Base-by-base conservation (phyloP, 2,888 invertebrate genomes). In the Gortyna flavago region DNA sequence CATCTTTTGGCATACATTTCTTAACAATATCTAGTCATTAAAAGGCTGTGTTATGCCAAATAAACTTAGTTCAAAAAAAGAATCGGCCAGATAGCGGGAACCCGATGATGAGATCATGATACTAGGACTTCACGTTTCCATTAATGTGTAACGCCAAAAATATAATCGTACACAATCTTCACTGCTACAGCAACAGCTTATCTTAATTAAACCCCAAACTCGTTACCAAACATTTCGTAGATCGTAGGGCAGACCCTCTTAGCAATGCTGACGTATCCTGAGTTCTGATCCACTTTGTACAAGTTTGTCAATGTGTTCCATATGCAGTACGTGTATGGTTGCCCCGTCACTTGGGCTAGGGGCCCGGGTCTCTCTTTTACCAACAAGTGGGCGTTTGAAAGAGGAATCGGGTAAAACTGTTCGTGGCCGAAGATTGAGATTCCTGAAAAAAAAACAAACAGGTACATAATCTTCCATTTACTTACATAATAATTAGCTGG, bases 331-430 rank as follows among this genome's bases (percentile, higher is more conserved):
- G 80, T 75, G 48, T 78, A 85, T 2, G 73, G 44, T 0, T 38
- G 21, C 11, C 11, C 9, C 2, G 0, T 16, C 5, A 29, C 0
- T 25, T 8, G 9, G 4, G 1, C 2, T 0, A 67, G 25, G 1
- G 44, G 54, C 5, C 93, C 89, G 4, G 5, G 3, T 2, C 29
- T 48, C 2, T 92, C 90, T 54, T 96, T 93, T 87, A 98, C 98
- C 90, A 97, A 98, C 80, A 95, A 90, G 6, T 91, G 91, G 97
- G 97, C 97, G 9, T 97, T 91, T 76, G 92, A 91, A 96, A 97
- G 98, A 25, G 94, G 95, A 29, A 98, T 95, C 0, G 98, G 97
- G 91, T 98, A 98, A 90, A 98, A 98, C 2, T 95, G 92, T 29
- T 96, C 93, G 0, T 97, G 96, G 0, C 97, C 95, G 85, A 96